Percentiles rank a stretch among this genome's conserved stretches.
phyloP scores from a whole-genome alignment of 1,140 invertebrate genomes.

The Drosophila pseudoobscura region DNA sequence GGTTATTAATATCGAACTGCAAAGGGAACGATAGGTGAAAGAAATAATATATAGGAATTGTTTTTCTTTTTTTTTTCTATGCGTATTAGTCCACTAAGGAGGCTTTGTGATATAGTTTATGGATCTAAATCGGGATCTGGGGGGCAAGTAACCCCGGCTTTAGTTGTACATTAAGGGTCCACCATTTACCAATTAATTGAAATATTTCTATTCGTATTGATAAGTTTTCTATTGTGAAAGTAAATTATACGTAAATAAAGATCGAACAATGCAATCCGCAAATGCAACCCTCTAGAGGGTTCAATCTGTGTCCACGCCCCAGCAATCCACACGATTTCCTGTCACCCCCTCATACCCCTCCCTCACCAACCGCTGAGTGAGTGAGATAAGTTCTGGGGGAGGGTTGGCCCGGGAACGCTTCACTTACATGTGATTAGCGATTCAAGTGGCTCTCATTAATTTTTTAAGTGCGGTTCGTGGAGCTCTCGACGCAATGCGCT shows the following conservation, averaged over 20 bases:
- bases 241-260: slow-evolving; percentile 42
- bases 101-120: slow-evolving; percentile 70
- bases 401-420: slow-evolving; percentile 46
- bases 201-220: slow-evolving; percentile 33
- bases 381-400: slow-evolving; percentile 22
- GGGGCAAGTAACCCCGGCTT: slow-evolving; percentile 6
- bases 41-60: slow-evolving; percentile 42
- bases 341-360: not conserved
- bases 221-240: slow-evolving; percentile 59
- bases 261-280: slow-evolving; percentile 56
- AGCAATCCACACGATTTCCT: slow-evolving; percentile 34
- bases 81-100: slow-evolving; percentile 5
- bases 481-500: slow-evolving; percentile 39
- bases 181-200: slow-evolving; percentile 40
- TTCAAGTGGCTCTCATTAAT: slow-evolving; percentile 78
- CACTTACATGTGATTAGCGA: slow-evolving; percentile 77
- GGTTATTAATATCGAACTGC: slow-evolving; percentile 62
- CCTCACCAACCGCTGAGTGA: slow-evolving; percentile 1
- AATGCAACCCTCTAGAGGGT: slow-evolving; percentile 56
- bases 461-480: slow-evolving; percentile 71
- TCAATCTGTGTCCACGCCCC: slow-evolving; percentile 26
- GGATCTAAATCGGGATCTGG: slow-evolving; percentile 15
- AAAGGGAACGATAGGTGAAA: slow-evolving; percentile 79
- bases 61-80: slow-evolving; percentile 17
- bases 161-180: slow-evolving; percentile 30